A percentile compares a stretch with the other conserved stretches of the same genome.
phyloP scores from a whole-genome alignment of 1,140 invertebrate genomes.

The Semibalanus balanoides region DNA sequence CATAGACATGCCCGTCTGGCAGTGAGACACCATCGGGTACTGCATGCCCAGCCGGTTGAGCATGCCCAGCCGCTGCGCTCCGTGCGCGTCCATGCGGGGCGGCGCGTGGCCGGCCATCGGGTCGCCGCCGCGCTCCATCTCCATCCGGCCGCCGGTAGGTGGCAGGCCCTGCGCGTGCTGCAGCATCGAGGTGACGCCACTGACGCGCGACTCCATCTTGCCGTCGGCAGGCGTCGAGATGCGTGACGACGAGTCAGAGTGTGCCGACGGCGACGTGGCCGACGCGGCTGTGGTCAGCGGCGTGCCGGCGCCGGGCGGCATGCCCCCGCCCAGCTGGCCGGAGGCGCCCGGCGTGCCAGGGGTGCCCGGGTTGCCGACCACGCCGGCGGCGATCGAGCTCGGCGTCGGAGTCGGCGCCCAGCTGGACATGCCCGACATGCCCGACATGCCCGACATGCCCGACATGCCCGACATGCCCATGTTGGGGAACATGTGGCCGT shows the following conservation, averaged over 20 bases:
- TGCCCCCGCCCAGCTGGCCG: too few relatives aligned
- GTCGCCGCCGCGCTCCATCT: neutral
- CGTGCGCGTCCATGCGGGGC: neutral
- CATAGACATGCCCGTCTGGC: neutral
- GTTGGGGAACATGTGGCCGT: slow-evolving; percentile 16
- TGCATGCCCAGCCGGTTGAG: neutral
- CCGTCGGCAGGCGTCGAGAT: slow-evolving; percentile 22
- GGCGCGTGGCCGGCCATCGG: neutral
- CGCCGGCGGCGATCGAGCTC: too few relatives aligned
- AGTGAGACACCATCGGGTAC: neutral
- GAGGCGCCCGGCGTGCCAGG: too few relatives aligned
- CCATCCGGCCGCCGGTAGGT: neutral
- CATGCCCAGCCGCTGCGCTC: neutral
- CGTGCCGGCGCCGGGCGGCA: neutral
- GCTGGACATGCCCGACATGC: slow-evolving; percentile 19
- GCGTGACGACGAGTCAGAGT: slow-evolving; percentile 21
- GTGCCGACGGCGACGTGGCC: slow-evolving; percentile 21
- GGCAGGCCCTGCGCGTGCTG: neutral
- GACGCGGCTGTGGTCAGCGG: slow-evolving; percentile 16
- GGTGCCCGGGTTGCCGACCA: too few relatives aligned
- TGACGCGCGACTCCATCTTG: slow-evolving; percentile 15
- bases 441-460: slow-evolving; percentile 19
- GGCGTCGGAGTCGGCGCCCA: slow-evolving; percentile 10
- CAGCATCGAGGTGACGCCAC: neutral
- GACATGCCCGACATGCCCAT: slow-evolving; percentile 19